Evolutionary conservation across 2,888 invertebrate species (phyloP).

Genomic region (Priocnemis perturbator): DNA sequence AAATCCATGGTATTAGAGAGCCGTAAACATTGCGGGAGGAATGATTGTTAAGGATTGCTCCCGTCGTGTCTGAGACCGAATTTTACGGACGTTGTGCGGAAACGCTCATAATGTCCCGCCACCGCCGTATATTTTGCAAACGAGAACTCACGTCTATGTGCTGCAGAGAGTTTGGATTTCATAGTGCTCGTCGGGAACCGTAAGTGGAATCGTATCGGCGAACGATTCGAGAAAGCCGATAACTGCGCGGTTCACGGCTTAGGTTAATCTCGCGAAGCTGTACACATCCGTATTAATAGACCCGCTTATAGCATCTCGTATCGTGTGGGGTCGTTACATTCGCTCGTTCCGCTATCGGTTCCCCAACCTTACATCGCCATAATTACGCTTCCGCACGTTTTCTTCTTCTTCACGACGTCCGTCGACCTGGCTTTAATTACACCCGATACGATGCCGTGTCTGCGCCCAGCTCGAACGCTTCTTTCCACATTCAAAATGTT

Average conservation of each 20-base stretch:
- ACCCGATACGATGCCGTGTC: no score
- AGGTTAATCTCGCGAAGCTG: constrained; percentile 10
- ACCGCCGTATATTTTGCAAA: not conserved
- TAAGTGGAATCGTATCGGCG: constrained; percentile 9
- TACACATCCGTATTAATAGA: constrained; percentile 10
- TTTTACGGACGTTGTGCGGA: not conserved
- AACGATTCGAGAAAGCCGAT: constrained; percentile 11
- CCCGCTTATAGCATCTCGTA: constrained; percentile 8
- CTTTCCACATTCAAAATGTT: no score
- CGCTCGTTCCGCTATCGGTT: not conserved
- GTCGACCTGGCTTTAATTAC: no score
- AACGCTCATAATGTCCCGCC: not conserved
- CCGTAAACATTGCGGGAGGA: no score
- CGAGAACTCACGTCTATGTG: not conserved
- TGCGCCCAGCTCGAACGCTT: no score
- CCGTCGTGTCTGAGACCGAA: no score
- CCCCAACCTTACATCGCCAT: not conserved
- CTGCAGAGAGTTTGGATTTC: constrained; percentile 1
- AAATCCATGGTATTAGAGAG: no score
- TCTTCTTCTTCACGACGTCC: not conserved
- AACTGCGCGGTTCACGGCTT: constrained; percentile 8
- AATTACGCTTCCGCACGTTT: constrained; percentile 7
- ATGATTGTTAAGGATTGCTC: no score
- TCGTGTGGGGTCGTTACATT: not conserved
- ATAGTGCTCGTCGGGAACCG: not conserved